Percentiles rank a stretch among this genome's conserved stretches.
phyloP scores from a whole-genome alignment of 2,113 vertebrate genomes.

The Phainopepla nitens region DNA sequence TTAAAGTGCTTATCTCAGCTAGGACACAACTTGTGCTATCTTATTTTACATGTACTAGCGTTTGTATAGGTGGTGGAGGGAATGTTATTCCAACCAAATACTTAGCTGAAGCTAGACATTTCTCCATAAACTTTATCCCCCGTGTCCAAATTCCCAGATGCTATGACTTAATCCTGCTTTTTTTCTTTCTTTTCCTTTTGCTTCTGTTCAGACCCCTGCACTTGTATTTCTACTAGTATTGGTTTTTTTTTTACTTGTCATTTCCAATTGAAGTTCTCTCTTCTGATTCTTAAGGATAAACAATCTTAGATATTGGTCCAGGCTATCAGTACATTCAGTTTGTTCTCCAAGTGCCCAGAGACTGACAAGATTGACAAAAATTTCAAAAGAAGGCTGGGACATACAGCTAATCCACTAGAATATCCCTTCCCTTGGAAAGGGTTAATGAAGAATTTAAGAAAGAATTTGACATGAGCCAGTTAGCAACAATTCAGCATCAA shows the following conservation, averaged over 20 bases:
- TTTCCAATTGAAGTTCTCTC: background rate
- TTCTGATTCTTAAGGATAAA: background rate
- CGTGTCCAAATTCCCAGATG: background rate
- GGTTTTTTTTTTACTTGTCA: background rate
- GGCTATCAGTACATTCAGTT: background rate
- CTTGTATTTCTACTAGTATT: background rate
- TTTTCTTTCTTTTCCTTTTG: rapidly evolving
- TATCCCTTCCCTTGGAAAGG: background rate
- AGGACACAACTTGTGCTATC: background rate
- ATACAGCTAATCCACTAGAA: background rate
- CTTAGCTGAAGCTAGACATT: background rate
- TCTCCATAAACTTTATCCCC: background rate
- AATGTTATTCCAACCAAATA: background rate
- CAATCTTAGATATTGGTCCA: background rate
- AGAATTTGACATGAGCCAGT: background rate
- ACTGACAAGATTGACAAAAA: background rate
- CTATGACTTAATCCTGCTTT: background rate
- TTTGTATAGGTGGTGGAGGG: background rate
- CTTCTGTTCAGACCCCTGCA: background rate
- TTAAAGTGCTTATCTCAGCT: background rate
- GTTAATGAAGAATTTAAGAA: background rate
- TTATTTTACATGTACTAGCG: background rate
- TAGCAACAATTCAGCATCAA: background rate
- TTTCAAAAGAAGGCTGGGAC: background rate
- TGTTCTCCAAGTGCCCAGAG: background rate